These are phyloP conservation scores for Nautilus pompilius DNA, from an alignment of 1,140 invertebrate genomes.

Conservation along the genomic window DNA sequence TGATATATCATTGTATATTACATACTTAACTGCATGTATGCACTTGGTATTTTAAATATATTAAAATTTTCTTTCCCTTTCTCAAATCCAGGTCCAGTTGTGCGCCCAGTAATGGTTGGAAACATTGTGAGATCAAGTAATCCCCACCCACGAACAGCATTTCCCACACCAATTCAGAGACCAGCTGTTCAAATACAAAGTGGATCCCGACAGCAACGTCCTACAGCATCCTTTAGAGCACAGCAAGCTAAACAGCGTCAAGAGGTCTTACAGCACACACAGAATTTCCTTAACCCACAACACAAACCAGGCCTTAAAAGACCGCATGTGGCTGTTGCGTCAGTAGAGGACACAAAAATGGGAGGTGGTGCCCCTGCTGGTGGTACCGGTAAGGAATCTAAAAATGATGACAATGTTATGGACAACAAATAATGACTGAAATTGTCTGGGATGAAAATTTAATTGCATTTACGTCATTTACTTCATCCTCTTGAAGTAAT, in stretches of 20 bases:
- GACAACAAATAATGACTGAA: neutral
- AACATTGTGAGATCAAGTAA: slow-evolving; percentile 23
- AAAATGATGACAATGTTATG: neutral
- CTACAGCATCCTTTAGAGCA: slow-evolving; percentile 21
- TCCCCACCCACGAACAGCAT: slow-evolving; percentile 19
- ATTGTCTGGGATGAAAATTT: neutral
- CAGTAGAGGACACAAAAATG: neutral
- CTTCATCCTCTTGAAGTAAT: neutral
- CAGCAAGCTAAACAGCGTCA: slow-evolving; percentile 39
- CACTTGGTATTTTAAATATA: neutral
- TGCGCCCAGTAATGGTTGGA: slow-evolving; percentile 31
- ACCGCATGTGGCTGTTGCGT: neutral
- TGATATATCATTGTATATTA: neutral
- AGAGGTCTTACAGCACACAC: slow-evolving; percentile 32
- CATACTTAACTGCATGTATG: neutral
- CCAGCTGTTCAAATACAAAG: slow-evolving; percentile 16
- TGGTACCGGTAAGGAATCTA: neutral
- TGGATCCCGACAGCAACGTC: neutral
- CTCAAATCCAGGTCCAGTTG: slow-evolving; percentile 18
- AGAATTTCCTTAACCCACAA: slow-evolving; percentile 41
- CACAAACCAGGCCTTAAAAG: slow-evolving; percentile 26
- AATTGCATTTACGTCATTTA: neutral
- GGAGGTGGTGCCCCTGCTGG: neutral
- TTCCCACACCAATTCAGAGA: slow-evolving; percentile 39
- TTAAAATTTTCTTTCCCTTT: neutral